These are phyloP conservation scores for Ptyas mucosa DNA, from an alignment of 2,113 vertebrate species.

Conservation along the genomic window DNA sequence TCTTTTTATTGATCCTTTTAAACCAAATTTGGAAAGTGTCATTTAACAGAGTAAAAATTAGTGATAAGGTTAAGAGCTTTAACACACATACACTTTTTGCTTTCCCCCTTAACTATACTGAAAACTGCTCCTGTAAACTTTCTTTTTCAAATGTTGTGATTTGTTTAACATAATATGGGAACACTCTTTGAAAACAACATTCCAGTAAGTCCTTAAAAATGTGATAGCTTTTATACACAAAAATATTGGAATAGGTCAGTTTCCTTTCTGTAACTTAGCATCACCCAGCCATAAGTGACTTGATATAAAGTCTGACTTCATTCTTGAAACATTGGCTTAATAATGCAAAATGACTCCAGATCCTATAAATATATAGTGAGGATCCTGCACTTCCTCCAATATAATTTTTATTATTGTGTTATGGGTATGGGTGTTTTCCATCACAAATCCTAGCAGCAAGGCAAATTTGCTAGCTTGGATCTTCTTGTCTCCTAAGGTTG, in stretches of 20 bases:
- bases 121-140: neutral
- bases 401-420: too few species aligned
- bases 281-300: neutral
- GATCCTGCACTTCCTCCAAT: too few species aligned
- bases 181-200: neutral
- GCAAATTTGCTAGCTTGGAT: neutral
- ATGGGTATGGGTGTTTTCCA: too few species aligned
- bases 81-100: neutral
- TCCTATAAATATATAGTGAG: neutral
- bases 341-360: neutral
- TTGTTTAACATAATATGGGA: neutral
- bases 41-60: neutral
- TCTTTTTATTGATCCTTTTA: neutral
- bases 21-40: neutral
- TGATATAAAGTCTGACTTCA: neutral
- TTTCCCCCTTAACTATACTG: neutral
- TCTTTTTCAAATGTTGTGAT: neutral
- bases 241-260: neutral
- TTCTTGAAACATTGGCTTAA: neutral
- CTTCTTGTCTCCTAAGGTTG: neutral
- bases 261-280: neutral
- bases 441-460: neutral
- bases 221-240: neutral
- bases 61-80: neutral
- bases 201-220: neutral